Evolutionary conservation across 2,113 vertebrate genomes (phyloP).

Genomic region (Serinus canaria): DNA sequence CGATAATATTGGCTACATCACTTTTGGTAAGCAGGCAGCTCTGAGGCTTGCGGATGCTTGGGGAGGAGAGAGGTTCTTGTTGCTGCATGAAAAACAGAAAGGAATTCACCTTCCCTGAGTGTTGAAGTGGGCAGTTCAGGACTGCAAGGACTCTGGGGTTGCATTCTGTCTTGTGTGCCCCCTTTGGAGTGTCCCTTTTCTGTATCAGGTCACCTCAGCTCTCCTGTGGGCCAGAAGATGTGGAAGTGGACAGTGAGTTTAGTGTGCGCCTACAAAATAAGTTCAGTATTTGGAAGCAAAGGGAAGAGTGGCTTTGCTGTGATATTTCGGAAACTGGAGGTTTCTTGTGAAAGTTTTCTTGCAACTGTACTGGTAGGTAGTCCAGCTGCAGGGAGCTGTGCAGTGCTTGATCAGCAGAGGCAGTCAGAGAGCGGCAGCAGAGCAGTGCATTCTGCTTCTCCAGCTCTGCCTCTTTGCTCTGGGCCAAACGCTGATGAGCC

Average conservation of each 20-base stretch:
- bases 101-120: not conserved
- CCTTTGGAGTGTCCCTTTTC: not conserved
- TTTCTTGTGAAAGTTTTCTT: not conserved
- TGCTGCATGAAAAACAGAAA: not conserved
- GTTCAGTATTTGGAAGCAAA: not conserved
- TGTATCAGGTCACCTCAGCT: not conserved
- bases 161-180: not conserved
- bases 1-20: conserved; percentile 99
- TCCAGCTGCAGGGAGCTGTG: not conserved
- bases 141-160: not conserved
- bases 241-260: not conserved
- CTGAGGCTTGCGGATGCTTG: not conserved
- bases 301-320: not conserved
- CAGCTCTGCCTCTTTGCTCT: not conserved
- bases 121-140: not conserved
- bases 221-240: not conserved
- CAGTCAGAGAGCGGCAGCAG: not conserved
- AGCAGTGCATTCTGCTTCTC: not conserved
- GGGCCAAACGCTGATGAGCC: not conserved
- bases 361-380: not conserved
- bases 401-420: not conserved
- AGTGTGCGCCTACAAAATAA: not conserved
- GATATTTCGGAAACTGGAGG: not conserved
- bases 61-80: not conserved
- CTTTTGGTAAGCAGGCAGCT: conserved; percentile 83